These are phyloP conservation scores for Amphimedon queenslandica DNA, from an alignment of 37 sponge, comb jelly and placozoan genomes.

Conservation along the genomic window DNA sequence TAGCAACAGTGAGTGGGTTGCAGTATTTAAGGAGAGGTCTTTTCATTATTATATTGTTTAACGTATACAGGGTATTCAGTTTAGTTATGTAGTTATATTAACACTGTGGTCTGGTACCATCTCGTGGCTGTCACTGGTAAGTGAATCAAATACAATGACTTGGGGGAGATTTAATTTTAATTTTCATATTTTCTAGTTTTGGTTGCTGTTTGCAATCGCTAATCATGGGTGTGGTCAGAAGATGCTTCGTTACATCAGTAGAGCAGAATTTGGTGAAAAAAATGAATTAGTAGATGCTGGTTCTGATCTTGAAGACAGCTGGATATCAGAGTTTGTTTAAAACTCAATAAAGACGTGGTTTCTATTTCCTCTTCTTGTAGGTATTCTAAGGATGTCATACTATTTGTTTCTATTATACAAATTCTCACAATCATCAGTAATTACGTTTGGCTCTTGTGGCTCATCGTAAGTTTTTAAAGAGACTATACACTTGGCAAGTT, in stretches of 20 bases:
- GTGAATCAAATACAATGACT: too few relatives aligned
- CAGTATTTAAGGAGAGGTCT: too few relatives aligned
- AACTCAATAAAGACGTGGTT: not conserved
- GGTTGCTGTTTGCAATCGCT: conserved; percentile 8
- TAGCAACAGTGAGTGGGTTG: conserved; percentile 47
- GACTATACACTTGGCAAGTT: not conserved
- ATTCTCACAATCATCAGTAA: conserved; percentile 46
- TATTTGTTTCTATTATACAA: conserved; percentile 52
- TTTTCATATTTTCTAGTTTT: conserved; percentile 40
- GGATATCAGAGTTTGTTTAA: conserved; percentile 48
- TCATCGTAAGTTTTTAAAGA: conserved; percentile 41
- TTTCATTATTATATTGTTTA: too few relatives aligned
- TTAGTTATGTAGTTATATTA: conserved; percentile 15
- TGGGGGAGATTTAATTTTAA: too few relatives aligned
- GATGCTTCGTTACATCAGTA: conserved; percentile 17
- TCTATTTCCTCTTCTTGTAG: conserved; percentile 9
- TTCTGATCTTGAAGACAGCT: conserved; percentile 40
- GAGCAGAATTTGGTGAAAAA: conserved; percentile 13
- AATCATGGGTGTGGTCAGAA: conserved; percentile 16
- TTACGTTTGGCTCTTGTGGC: conserved; percentile 56
- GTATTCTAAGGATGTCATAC: conserved; percentile 62
- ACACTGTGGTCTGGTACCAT: not conserved
- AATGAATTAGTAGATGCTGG: conserved; percentile 58
- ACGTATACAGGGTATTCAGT: too few relatives aligned
- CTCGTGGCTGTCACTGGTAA: too few relatives aligned